Conservation (phyloP, 2,113 vertebrate species). For the Motacilla alba region DNA sequence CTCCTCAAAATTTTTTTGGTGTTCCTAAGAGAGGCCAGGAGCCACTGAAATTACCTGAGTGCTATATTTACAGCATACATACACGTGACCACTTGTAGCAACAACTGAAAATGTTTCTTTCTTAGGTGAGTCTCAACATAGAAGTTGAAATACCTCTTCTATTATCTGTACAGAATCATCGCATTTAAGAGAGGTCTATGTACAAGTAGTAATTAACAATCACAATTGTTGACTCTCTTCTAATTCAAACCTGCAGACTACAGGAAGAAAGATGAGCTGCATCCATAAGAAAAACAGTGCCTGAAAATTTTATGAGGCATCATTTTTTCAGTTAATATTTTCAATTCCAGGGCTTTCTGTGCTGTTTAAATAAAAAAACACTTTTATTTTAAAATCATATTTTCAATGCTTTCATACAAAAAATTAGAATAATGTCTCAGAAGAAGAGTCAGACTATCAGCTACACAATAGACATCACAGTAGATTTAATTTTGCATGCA, state of each 20-base stretch:
- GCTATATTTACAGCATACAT: neutral
- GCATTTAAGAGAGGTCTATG: neutral
- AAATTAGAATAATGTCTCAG: neutral
- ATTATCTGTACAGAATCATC: neutral
- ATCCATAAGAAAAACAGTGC: neutral
- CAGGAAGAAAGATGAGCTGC: neutral
- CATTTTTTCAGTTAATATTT: neutral
- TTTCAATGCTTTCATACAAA: neutral
- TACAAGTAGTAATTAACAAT: neutral
- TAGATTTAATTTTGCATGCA: neutral
- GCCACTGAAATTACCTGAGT: neutral
- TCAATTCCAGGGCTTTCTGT: neutral
- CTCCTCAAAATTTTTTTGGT: neutral
- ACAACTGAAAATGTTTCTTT: neutral
- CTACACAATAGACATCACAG: neutral
- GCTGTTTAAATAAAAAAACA: neutral
- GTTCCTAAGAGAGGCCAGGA: neutral
- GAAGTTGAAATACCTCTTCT: neutral
- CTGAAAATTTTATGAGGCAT: neutral
- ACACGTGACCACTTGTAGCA: accelerated
- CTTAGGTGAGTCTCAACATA: neutral
- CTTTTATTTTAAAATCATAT: neutral
- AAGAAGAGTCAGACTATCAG: neutral
- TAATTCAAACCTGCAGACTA: neutral
- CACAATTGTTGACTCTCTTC: neutral